These are phyloP conservation scores for Onthophagus taurus DNA, from an alignment of 1,140 invertebrate species.

Conservation along the genomic window DNA sequence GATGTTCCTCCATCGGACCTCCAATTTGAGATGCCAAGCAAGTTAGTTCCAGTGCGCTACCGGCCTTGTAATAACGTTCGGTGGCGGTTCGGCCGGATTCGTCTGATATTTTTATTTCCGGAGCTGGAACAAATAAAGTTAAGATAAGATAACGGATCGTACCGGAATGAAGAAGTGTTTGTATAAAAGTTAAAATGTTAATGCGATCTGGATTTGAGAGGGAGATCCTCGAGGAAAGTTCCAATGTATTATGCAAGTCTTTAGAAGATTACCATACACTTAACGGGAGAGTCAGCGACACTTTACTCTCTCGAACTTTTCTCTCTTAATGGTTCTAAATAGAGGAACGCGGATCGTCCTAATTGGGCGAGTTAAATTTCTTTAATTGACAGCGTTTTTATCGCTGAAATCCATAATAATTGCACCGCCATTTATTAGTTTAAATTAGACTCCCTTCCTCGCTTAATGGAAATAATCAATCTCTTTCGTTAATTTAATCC, in stretches of 20 bases:
- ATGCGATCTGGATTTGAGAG: neutral
- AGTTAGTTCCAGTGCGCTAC: slow-evolving; percentile 59
- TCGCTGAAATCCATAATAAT: too few species aligned
- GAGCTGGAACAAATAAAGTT: slow-evolving; percentile 43
- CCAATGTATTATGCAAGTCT: neutral
- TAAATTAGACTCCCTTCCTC: too few species aligned
- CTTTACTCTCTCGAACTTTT: neutral
- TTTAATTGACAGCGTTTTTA: too few species aligned
- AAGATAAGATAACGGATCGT: too few species aligned
- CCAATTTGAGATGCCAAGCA: slow-evolving; percentile 46
- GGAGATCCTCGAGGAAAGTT: neutral
- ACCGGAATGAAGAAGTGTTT: slow-evolving; percentile 6
- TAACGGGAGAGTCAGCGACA: neutral
- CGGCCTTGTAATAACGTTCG: slow-evolving; percentile 62
- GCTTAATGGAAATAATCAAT: too few species aligned
- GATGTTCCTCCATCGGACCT: slow-evolving; percentile 27
- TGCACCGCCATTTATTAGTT: too few species aligned
- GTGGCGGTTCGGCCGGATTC: slow-evolving; percentile 55
- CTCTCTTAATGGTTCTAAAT: too few species aligned
- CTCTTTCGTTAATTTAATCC: too few species aligned
- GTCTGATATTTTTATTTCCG: slow-evolving; percentile 55
- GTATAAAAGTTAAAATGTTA: neutral
- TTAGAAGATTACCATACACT: too few species aligned
- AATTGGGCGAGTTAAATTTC: too few species aligned
- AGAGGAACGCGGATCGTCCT: too few species aligned